Base-by-base conservation (phyloP, 2,888 invertebrate species). In the Agapostemon virescens region DNA sequence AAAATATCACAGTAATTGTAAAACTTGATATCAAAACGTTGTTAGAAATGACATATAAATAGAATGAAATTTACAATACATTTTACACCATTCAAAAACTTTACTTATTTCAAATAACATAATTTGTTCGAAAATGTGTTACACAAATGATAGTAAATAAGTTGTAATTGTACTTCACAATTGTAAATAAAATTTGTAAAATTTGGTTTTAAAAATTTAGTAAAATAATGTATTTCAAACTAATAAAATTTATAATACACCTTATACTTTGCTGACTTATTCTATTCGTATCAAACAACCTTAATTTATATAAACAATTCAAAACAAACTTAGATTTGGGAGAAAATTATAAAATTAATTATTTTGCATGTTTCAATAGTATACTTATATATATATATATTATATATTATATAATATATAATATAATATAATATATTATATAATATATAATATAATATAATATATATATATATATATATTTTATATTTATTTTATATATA, bases 61-160 rank as follows among this genome's bases (percentile, higher is more conserved):
- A 79, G 45, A 79, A 67, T 70, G n/a, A 52, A 73, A 61, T 80
- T 72, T 73, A 26, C 45, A 69, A 70, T 9, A 52, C n/a, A 55
- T 11, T 40, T 3, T n/a, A 33, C 26, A 30, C 4, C 4, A 45
- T 68, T 11, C 26, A 13, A 17, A 52, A 63, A 20, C 30, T 26
- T 38, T 40, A 17, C 6, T 23, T 5, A 40, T 38, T 58, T 58
- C 1, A 33, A 17, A 55, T 38, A 17, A 40, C 40, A 33, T 30
- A 2, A 69, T 69, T 69, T 52, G 2, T 13, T 17, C 49, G 11
- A 64, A 64, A 40, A 64, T 40, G 15, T n/a, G n/a, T 40, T 64
- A 64, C 15, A 38, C 33, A 61, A 20, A 61, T 61, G 20, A 61
- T 61, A 33, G 61, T 63, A 36, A 36, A 63, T 20, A 63, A 63